These are phyloP conservation scores for Alviniconcha marisindica DNA, from an alignment of 1,140 invertebrate genomes.

Conservation along the genomic window DNA sequence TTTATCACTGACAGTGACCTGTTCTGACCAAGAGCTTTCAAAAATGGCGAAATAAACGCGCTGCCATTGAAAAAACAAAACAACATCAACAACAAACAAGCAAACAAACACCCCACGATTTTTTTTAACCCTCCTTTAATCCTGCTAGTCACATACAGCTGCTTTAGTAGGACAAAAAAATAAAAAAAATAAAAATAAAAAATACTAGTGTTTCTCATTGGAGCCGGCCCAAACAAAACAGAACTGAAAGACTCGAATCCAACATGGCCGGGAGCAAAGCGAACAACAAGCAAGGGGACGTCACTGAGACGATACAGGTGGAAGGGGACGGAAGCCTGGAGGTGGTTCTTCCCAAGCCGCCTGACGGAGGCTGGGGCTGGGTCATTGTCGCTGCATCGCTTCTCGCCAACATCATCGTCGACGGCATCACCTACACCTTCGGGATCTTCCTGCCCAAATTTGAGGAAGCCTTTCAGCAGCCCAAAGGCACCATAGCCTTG, in stretches of 20 bases:
- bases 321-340: conserved; percentile 41
- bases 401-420: conserved; percentile 94
- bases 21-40: too few relatives aligned
- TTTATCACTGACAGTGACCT: too few relatives aligned
- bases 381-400: conserved; percentile 88
- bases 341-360: conserved; percentile 77
- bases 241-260: not conserved
- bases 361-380: conserved; percentile 90
- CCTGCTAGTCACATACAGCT: not conserved
- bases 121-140: not conserved
- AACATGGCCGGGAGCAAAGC: conserved; percentile 1
- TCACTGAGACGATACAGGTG: not conserved
- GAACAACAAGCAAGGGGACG: not conserved
- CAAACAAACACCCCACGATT: too few relatives aligned
- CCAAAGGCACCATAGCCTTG: conserved; percentile 91
- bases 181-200: too few relatives aligned
- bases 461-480: conserved; percentile 87
- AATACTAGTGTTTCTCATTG: too few relatives aligned
- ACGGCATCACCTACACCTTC: conserved; percentile 96
- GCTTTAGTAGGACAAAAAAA: too few relatives aligned
- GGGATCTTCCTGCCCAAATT: conserved; percentile 93
- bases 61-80: too few relatives aligned
- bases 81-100: too few relatives aligned
- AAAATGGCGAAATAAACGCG: too few relatives aligned
- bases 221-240: not conserved